A percentile compares a stretch with the other conserved stretches of the same genome.
Evolutionary conservation across 2,797 vertebrate species (phyloP).

Genomic region (Acipenser oxyrinchus): DNA sequence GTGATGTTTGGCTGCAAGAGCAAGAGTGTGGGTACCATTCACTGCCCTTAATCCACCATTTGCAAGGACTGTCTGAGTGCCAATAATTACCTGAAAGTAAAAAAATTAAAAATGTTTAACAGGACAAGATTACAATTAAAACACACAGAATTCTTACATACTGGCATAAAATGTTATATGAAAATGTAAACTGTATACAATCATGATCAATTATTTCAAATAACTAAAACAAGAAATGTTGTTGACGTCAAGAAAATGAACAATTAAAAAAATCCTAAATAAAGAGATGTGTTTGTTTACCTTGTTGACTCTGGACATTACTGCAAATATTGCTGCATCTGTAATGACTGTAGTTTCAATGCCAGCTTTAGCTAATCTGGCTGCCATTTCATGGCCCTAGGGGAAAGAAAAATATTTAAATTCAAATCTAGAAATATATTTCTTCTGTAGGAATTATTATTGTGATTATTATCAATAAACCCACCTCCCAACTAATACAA

Average conservation of each 20-base stretch:
- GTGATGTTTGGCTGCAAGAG: conserved; percentile 90
- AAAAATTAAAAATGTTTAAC: not conserved
- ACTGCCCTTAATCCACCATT: conserved; percentile 88
- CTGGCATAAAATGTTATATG: too few relatives aligned
- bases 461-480: too few relatives aligned
- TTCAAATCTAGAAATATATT: too few relatives aligned
- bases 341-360: conserved; percentile 95
- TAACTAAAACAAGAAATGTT: too few relatives aligned
- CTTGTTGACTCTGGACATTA: conserved; percentile 98
- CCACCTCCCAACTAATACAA: too few relatives aligned
- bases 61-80: conserved; percentile 92
- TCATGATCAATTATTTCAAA: too few relatives aligned
- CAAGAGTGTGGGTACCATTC: conserved; percentile 87
- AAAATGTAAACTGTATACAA: too few relatives aligned
- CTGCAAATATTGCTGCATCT: conserved; percentile 94
- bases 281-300: conserved; percentile 44
- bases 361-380: conserved; percentile 71
- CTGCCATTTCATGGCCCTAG: conserved; percentile 93
- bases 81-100: conserved; percentile 82
- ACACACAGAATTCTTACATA: too few relatives aligned
- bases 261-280: too few relatives aligned
- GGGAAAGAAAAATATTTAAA: conserved; percentile 15
- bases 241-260: too few relatives aligned
- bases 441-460: too few relatives aligned
- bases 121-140: too few relatives aligned